Base-by-base conservation (phyloP, 1,140 invertebrate species). In the Drosophila suzukii region DNA sequence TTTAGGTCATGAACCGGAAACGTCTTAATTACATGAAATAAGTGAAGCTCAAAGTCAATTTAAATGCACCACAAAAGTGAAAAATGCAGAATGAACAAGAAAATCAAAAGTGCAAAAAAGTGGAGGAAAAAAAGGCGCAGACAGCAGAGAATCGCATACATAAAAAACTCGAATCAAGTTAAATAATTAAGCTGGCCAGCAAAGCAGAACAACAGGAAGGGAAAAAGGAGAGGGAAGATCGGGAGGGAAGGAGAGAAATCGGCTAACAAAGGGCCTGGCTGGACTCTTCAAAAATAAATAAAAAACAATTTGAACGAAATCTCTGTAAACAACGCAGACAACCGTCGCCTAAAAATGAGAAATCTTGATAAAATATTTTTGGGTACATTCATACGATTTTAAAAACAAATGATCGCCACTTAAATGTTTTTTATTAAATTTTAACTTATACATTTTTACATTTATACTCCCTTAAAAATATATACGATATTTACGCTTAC, bases 1-100 rank as follows among this genome's bases (percentile, higher is more conserved):
- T 81, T 81, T 85, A 60, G 81, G 81, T 85, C 81, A 85, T 85
- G 73, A 84, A 78, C 81, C 77, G 81, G 81, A 84, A 84, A 84
- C 72, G 81, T 85, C 77, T 84, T 84, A 84, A 84, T 85, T 84
- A 84, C 81, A 79, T 58, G 51, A 68, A 78, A 81, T 77, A 85
- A 81, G 77, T 74, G 73, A 79, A 72, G 77, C 81, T 85, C 74
- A 74, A 85, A 80, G 73, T 73, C 81, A 74, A 85, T 85, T 85
- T 85, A 78, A 75, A 84, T 79, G 62, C 62, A 57, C 58, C 72
- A 66, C 71, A 75, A 65, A 71, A 71, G 65, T 54, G 50, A 70
- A 71, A 61, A 58, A 47, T 55, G 70, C 57, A 70, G 32, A 74
- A 55, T 39, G 54, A 43, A 39, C 32, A 74, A 49, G 20, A 73